Percentiles rank a stretch among this genome's conserved stretches.
Conservation (phyloP, 2,797 vertebrate species). For the Monodelphis domestica region DNA sequence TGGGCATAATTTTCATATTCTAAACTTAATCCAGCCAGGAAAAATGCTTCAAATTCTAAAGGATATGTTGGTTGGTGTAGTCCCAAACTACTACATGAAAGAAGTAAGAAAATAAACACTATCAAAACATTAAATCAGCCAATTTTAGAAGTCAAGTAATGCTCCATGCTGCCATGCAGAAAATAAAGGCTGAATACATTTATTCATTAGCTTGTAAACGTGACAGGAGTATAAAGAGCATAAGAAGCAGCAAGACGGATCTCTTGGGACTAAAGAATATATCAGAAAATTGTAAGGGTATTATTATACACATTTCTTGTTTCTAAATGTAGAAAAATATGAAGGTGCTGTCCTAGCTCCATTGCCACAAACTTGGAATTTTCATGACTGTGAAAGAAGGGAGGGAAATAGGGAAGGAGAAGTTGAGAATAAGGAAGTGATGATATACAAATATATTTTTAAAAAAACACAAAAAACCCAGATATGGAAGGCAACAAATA, state of each 20-base stretch:
- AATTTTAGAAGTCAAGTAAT: constrained; percentile 15
- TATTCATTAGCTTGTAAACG: constrained; percentile 18
- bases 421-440: background rate
- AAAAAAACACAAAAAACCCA: background rate
- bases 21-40: constrained; percentile 4
- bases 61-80: constrained; percentile 23
- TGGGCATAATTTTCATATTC: constrained; percentile 31
- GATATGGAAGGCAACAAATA: background rate
- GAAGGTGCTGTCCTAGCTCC: constrained; percentile 18
- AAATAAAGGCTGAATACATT: constrained; percentile 8
- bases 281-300: background rate
- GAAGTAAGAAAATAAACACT: constrained; percentile 18
- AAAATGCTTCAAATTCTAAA: constrained; percentile 49
- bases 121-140: constrained; percentile 26
- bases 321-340: background rate
- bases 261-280: background rate
- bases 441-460: background rate
- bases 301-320: constrained; percentile 2
- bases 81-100: constrained; percentile 24
- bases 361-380: constrained; percentile 21
- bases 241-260: constrained; percentile 9
- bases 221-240: constrained; percentile 9
- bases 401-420: background rate
- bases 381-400: too few relatives aligned
- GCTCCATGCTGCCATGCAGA: background rate